Conservation (phyloP, 2,888 invertebrate genomes). For the Melanargia galathea region DNA sequence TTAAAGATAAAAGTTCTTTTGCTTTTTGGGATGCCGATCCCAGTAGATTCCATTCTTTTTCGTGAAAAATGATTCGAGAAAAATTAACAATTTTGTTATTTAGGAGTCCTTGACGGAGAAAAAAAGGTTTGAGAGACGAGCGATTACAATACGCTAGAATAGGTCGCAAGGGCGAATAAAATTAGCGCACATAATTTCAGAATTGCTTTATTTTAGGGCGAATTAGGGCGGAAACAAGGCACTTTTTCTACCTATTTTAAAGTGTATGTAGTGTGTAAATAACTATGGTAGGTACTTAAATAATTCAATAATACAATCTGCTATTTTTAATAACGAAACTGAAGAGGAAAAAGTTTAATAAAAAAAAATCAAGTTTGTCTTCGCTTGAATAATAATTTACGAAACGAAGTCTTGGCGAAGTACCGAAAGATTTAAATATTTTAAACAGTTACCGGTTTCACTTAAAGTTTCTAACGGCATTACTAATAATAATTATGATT, state of each 20-base stretch:
- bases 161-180: slow-evolving; percentile 34
- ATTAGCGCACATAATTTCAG: slow-evolving; percentile 33
- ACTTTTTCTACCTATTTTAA: background rate
- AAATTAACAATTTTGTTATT: slow-evolving; percentile 16
- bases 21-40: background rate
- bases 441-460: background rate
- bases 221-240: slow-evolving; percentile 11
- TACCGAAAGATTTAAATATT: background rate
- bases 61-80: background rate
- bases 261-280: no score
- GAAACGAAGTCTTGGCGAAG: background rate
- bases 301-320: no score
- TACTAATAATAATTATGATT: background rate
- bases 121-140: slow-evolving; percentile 19
- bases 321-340: no score
- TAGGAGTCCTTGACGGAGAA: slow-evolving; percentile 19
- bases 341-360: background rate
- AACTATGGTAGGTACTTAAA: no score
- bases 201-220: slow-evolving; percentile 31
- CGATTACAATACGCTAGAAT: slow-evolving; percentile 37
- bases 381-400: background rate
- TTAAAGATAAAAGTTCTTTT: background rate
- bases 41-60: background rate
- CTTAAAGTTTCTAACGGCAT: background rate
- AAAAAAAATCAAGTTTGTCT: background rate